A percentile compares a stretch with the other conserved stretches of the same genome.
Conservation (phyloP, 2,888 invertebrate genomes). For the Oligia latruncula region DNA sequence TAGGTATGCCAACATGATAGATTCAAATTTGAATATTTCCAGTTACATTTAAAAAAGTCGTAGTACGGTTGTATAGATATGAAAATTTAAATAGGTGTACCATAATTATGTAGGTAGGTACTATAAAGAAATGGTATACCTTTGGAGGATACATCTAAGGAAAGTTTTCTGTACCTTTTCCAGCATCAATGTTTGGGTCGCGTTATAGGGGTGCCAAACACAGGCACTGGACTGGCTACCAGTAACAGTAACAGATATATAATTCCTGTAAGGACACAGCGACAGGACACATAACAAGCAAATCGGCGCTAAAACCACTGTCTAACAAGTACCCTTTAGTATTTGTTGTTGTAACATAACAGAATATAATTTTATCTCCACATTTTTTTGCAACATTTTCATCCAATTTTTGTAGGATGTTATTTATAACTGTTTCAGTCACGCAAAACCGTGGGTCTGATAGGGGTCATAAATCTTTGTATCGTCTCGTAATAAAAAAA, state of each 20-base stretch:
- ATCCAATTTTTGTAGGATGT: conserved; percentile 60
- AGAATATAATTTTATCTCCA: conserved; percentile 19
- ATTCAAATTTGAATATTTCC: background rate
- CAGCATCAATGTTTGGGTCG: too few species aligned
- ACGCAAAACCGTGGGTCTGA: conserved; percentile 63
- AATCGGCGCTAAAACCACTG: background rate
- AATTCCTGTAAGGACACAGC: background rate
- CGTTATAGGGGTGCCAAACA: too few species aligned
- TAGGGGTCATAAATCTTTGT: conserved; percentile 62
- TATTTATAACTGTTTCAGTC: conserved; percentile 67
- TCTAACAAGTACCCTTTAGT: background rate
- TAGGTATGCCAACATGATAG: background rate
- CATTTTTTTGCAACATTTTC: conserved; percentile 52
- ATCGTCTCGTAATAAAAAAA: conserved; percentile 62
- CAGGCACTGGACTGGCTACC: too few species aligned
- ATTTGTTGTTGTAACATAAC: background rate
- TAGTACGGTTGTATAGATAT: background rate
- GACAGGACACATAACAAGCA: background rate
- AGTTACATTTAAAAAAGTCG: background rate
- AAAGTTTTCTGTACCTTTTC: too few species aligned
- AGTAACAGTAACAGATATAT: too few species aligned
- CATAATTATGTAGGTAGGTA: background rate
- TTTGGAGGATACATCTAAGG: too few species aligned
- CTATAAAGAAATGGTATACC: background rate
- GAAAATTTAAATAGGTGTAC: background rate